Base-by-base conservation (phyloP, 2,888 invertebrate species). In the Sinodicranocentrus sp. region DNA sequence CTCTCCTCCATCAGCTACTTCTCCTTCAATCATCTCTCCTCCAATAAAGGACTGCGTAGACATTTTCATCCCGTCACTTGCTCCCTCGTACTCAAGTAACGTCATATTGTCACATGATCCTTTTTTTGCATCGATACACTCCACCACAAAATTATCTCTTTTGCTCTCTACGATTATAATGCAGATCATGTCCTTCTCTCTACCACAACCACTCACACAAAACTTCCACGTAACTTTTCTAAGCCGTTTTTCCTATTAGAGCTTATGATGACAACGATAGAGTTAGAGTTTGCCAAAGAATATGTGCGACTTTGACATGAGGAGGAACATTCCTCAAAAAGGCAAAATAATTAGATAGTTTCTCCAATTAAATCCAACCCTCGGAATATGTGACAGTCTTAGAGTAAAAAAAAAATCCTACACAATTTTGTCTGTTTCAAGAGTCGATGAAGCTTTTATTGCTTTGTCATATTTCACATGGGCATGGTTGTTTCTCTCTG, bases 71-170 rank as follows among this genome's bases (percentile, higher is more conserved):
- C 75, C 43, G 25, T 15, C 13, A 6, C 2, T 48, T 48, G 48
- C 13, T 48, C 48, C 15, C 48, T 33, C 33, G 70, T 67, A 48
- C 59, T 23, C 43, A n/a, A n/a, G n/a, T 8, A 28, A 13, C 52
- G 19, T 82, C 82, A 82, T n/a, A n/a, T 82, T 82, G 82, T 82
- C 82, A 82, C 82, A 82, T 75, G 82, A 82, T 82, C 67, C 61
- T 61, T 39, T n/a, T n/a, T n/a, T n/a, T 72, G 54, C 70, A 48
- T 61, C 80, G 63, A 70, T 65, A 75, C 75, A 44, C 82, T 48
- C n/a, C n/a, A n/a, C n/a, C n/a, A n/a, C n/a, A n/a, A n/a, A n/a
- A n/a, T n/a, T n/a, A n/a, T n/a, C n/a, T n/a, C n/a, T n/a, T n/a
- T n/a, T n/a, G n/a, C n/a, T n/a, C n/a, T n/a, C n/a, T n/a, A n/a